Conservation (phyloP, 2,113 vertebrate genomes). For the Triplophysa siluroides region DNA sequence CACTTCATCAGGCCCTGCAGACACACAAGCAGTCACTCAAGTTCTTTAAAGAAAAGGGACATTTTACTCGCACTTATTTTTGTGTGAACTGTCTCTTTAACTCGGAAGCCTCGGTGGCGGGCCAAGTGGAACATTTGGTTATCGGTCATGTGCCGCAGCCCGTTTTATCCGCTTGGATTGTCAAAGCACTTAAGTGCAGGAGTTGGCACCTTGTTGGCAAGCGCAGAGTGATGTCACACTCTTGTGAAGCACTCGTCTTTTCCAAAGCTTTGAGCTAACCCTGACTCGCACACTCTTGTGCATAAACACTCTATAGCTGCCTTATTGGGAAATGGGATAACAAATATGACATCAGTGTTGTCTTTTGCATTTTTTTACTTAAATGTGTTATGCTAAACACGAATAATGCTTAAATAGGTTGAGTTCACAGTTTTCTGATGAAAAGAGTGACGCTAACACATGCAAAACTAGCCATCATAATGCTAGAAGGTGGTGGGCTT, state of each 20-base stretch:
- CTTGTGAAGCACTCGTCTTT: conserved; percentile 50
- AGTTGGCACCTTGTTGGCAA: conserved; percentile 55
- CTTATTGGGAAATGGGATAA: conserved; percentile 37
- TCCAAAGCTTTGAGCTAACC: conserved; percentile 50
- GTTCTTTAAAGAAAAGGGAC: background rate
- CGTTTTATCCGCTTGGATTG: conserved; percentile 44
- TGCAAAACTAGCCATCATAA: background rate
- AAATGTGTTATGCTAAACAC: too few species aligned
- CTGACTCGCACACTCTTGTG: conserved; percentile 32
- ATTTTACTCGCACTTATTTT: too few species aligned
- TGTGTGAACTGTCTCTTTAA: background rate
- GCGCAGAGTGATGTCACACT: conserved; percentile 50
- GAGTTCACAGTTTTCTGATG: too few species aligned
- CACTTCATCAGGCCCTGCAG: background rate
- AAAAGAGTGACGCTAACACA: too few species aligned
- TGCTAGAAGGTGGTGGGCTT: background rate
- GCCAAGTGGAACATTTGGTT: background rate
- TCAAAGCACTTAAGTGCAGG: conserved; percentile 46
- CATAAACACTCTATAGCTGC: conserved; percentile 11
- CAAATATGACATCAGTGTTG: conserved; percentile 26
- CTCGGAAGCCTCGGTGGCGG: background rate
- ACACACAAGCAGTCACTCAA: background rate
- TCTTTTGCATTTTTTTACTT: too few species aligned
- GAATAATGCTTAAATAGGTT: too few species aligned
- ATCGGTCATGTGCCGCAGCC: conserved; percentile 53